These are phyloP conservation scores for Stegastes partitus DNA, from an alignment of 2,113 vertebrate species.

Conservation along the genomic window DNA sequence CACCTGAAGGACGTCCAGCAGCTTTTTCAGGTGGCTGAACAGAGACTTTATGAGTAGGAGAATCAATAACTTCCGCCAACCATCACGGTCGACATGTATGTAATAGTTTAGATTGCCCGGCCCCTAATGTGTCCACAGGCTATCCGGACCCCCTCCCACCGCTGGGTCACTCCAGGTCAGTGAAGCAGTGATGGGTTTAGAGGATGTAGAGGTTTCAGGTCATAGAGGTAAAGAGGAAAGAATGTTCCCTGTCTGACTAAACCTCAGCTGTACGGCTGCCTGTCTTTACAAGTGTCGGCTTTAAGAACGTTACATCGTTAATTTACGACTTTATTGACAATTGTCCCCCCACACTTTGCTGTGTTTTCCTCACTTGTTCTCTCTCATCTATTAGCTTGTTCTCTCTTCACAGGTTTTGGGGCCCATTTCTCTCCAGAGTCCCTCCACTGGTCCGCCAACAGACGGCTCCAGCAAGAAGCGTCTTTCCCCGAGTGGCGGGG, in stretches of 20 bases:
- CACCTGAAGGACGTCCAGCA: not conserved
- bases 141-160: not conserved
- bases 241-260: not conserved
- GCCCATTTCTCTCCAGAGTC: constrained; percentile 52
- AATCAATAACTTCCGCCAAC: not conserved
- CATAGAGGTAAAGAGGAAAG: constrained; percentile 12
- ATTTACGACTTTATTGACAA: no score
- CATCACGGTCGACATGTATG: not conserved
- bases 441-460: constrained; percentile 18
- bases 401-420: constrained; percentile 47
- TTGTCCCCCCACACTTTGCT: not conserved
- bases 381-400: not conserved
- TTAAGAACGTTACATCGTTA: no score
- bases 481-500: constrained; percentile 4
- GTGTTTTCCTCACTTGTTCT: not conserved
- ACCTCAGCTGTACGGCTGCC: not conserved
- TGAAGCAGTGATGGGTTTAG: constrained; percentile 14
- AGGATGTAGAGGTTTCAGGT: constrained; percentile 34
- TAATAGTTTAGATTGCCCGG: not conserved
- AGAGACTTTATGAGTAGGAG: not conserved
- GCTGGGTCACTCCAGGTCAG: constrained; percentile 30
- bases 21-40: not conserved
- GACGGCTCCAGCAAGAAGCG: constrained; percentile 56
- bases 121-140: constrained; percentile 21
- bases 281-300: no score